phyloP scores from a whole-genome alignment of 2,797 vertebrate species.

The Falco rusticolus region DNA sequence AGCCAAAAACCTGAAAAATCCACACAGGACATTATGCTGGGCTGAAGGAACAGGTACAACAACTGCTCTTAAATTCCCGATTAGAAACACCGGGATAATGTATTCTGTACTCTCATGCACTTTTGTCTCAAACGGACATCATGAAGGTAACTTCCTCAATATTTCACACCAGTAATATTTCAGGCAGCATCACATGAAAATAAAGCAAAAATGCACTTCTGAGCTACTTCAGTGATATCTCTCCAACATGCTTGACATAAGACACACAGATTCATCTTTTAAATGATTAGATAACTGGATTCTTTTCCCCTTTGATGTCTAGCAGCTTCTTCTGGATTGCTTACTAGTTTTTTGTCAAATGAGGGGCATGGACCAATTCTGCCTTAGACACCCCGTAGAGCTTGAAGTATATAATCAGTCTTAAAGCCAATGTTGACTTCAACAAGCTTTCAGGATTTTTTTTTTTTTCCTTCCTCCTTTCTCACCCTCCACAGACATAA shows the following conservation, averaged over 20 bases:
- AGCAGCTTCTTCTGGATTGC: background rate
- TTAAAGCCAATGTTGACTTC: background rate
- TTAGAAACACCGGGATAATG: background rate
- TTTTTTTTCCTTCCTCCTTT: background rate
- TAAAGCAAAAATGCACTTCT: slow-evolving; percentile 23
- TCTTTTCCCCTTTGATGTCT: background rate
- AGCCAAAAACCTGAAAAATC: background rate
- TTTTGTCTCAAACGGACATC: background rate
- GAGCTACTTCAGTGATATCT: background rate
- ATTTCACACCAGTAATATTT: slow-evolving; percentile 29
- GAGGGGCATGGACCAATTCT: background rate
- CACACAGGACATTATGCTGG: background rate
- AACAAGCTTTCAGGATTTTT: background rate
- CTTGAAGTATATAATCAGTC: background rate
- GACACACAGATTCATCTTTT: slow-evolving; percentile 2
- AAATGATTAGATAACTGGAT: background rate
- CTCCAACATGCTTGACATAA: background rate
- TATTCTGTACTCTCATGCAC: background rate
- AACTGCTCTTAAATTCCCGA: background rate
- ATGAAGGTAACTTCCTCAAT: background rate
- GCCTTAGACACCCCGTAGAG: background rate
- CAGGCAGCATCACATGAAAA: background rate
- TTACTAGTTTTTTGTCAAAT: slow-evolving; percentile 27
- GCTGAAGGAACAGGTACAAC: background rate
- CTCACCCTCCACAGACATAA: background rate